A percentile compares a stretch with the other conserved stretches of the same genome.
Conservation (phyloP, 2,797 vertebrate species). For the Chiloscyllium punctatum region DNA sequence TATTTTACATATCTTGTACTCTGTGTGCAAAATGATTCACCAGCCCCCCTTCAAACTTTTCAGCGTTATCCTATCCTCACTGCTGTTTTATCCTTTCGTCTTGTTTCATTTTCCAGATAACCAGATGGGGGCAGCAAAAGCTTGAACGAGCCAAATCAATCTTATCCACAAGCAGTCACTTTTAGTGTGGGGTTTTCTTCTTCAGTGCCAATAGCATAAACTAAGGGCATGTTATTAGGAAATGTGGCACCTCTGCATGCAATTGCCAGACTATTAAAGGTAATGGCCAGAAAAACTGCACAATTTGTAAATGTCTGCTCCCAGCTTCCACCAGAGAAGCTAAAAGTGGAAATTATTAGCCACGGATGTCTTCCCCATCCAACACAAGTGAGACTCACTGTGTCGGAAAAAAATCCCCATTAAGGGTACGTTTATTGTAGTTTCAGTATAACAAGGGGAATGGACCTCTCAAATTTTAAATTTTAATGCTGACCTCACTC, state of each 20-base stretch:
- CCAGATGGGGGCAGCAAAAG: neutral
- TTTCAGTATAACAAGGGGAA: neutral
- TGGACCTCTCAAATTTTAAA: too few species aligned
- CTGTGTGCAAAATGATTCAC: neutral
- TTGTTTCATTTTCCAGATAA: neutral
- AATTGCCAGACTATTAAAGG: neutral
- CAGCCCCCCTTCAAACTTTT: too few species aligned
- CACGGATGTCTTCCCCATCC: neutral
- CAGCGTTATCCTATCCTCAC: too few species aligned
- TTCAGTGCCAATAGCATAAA: neutral
- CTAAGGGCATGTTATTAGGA: neutral
- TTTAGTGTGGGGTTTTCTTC: neutral
- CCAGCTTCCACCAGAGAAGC: neutral
- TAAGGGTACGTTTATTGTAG: neutral
- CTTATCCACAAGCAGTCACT: neutral
- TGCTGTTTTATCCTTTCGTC: neutral
- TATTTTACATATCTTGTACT: neutral
- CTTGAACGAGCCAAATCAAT: neutral
- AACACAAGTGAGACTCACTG: neutral
- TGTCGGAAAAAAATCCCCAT: neutral
- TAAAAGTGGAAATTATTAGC: neutral
- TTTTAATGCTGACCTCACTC: too few species aligned
- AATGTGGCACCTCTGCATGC: neutral
- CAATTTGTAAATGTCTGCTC: neutral
- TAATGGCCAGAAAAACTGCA: neutral